These are phyloP conservation scores for Buphagus erythrorhynchus DNA, from an alignment of 2,797 vertebrate genomes.

Conservation along the genomic window DNA sequence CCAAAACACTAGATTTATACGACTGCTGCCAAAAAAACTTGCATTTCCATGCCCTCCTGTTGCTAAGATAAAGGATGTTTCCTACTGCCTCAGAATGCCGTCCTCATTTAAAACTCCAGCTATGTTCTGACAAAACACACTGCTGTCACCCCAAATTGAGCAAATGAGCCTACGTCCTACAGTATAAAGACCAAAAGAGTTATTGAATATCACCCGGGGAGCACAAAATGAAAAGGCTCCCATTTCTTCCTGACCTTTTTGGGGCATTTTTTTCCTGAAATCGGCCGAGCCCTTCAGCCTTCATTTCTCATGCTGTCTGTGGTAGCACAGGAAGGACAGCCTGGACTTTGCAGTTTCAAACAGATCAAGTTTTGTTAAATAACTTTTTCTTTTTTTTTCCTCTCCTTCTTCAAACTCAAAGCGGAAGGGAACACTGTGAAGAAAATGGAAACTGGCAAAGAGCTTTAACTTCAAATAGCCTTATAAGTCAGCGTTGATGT, in stretches of 20 bases:
- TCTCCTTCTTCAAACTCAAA: conserved; percentile 45
- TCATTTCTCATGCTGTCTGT: conserved; percentile 69
- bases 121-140: conserved; percentile 79
- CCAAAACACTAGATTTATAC: conserved; percentile 80
- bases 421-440: conserved; percentile 70
- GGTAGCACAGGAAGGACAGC: conserved; percentile 81
- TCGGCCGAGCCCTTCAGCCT: conserved; percentile 69
- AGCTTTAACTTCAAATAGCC: conserved; percentile 65
- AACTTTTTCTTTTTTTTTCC: not conserved
- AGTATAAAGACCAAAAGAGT: conserved; percentile 81
- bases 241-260: conserved; percentile 85
- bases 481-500: conserved; percentile 28
- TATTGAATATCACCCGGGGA: conserved; percentile 89
- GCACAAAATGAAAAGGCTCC: conserved; percentile 86
- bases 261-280: conserved; percentile 66
- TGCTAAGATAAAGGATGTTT: conserved; percentile 85
- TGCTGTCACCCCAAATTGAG: conserved; percentile 84
- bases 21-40: conserved; percentile 79
- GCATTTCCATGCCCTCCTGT: conserved; percentile 79
- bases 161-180: conserved; percentile 77
- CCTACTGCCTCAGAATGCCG: conserved; percentile 74
- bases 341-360: conserved; percentile 75
- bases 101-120: conserved; percentile 76
- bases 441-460: conserved; percentile 70
- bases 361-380: conserved; percentile 81